Conservation (phyloP, 1,140 invertebrate genomes). For the Amphibalanus amphitrite region DNA sequence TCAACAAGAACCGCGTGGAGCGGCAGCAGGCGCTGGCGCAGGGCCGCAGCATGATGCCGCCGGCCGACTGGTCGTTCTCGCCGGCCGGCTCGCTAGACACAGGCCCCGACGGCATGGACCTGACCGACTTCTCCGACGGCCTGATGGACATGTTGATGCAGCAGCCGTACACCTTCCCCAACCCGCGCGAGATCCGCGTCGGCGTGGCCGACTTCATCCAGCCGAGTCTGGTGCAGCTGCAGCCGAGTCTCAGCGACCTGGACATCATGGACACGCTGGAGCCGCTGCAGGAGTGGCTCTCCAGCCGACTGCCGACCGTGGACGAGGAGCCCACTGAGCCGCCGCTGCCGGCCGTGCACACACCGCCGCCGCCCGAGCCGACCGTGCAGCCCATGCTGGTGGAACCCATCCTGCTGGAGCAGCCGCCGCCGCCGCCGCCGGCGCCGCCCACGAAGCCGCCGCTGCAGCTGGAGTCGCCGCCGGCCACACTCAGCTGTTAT, state of each 20-base stretch:
- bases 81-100: not conserved
- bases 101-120: not conserved
- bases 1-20: slow-evolving; percentile 49
- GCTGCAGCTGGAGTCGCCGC: slow-evolving; percentile 17
- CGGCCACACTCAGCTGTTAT: slow-evolving; percentile 2
- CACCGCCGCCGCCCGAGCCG: slow-evolving; percentile 11
- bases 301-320: not conserved
- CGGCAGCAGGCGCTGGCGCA: not conserved
- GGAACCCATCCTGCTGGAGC: slow-evolving; percentile 10
- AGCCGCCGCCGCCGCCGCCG: slow-evolving; percentile 19
- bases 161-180: slow-evolving; percentile 89
- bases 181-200: slow-evolving; percentile 71
- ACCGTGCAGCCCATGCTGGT: slow-evolving; percentile 7
- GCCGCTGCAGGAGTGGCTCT: slow-evolving; percentile 39
- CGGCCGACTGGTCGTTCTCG: not conserved
- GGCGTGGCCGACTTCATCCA: slow-evolving; percentile 76
- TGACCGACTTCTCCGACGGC: not conserved
- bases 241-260: slow-evolving; percentile 92
- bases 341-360: slow-evolving; percentile 17
- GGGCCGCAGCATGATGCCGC: not conserved
- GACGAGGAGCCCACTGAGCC: slow-evolving; percentile 5
- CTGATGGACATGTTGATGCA: slow-evolving; percentile 21
- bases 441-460: slow-evolving; percentile 17
- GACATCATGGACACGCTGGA: slow-evolving; percentile 64
- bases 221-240: slow-evolving; percentile 85